Percentiles rank a stretch among this genome's conserved stretches.
These are phyloP conservation scores for Busseola fusca DNA, from an alignment of 2,888 invertebrate species.

Conservation along the genomic window DNA sequence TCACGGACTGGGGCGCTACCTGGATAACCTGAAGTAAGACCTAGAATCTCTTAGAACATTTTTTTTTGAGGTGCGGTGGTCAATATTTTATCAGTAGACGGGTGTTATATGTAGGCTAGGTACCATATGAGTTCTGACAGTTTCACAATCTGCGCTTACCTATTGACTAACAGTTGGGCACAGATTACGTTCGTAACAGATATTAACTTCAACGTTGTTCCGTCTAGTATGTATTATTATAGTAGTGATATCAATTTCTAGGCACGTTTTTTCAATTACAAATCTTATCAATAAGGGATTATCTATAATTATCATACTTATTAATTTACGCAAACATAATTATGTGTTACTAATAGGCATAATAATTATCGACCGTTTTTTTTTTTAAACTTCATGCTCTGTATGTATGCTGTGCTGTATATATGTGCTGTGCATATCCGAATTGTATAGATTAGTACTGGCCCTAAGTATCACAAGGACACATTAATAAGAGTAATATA, in stretches of 20 bases:
- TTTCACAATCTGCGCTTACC: constrained; percentile 31
- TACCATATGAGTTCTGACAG: not conserved
- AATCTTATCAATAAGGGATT: constrained; percentile 20
- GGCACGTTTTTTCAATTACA: constrained; percentile 28
- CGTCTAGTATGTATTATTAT: constrained; percentile 13
- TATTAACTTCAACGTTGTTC: constrained; percentile 38
- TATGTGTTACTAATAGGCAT: not conserved
- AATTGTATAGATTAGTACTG: not conserved
- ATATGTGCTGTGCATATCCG: no score
- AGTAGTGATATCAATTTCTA: constrained; percentile 29
- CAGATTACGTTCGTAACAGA: constrained; percentile 47
- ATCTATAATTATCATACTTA: constrained; percentile 10
- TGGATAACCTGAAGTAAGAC: not conserved
- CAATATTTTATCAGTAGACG: not conserved
- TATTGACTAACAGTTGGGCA: constrained; percentile 8
- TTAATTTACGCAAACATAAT: constrained; percentile 6
- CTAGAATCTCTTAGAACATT: not conserved
- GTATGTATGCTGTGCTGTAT: no score
- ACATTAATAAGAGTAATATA: constrained; percentile 17
- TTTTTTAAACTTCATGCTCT: constrained; percentile 9
- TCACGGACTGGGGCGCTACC: not conserved
- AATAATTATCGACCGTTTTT: constrained; percentile 8
- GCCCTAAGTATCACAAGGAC: constrained; percentile 40
- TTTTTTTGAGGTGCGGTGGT: constrained; percentile 1
- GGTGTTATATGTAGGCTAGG: not conserved